These are phyloP conservation scores for Lonchura striata DNA, from an alignment of 2,113 vertebrate genomes.

Conservation along the genomic window DNA sequence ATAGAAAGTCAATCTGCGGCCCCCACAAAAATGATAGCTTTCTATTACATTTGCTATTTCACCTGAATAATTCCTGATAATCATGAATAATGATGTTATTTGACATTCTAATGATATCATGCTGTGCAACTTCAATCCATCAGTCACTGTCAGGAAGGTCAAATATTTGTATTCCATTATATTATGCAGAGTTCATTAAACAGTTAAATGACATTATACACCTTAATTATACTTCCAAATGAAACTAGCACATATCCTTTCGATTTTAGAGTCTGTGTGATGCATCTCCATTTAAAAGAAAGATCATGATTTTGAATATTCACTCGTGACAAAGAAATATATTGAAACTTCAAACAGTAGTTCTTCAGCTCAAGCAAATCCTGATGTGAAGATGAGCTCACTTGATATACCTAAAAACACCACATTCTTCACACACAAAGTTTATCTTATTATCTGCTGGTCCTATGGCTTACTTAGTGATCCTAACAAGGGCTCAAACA, in stretches of 20 bases:
- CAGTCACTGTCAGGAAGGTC: conserved; percentile 81
- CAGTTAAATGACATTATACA: conserved; percentile 74
- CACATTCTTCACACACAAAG: not conserved
- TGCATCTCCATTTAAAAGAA: conserved; percentile 51
- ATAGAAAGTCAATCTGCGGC: conserved; percentile 70
- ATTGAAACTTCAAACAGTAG: not conserved
- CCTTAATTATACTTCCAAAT: conserved; percentile 74
- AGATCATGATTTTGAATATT: conserved; percentile 21
- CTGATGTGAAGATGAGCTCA: not conserved
- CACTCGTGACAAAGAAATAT: not conserved
- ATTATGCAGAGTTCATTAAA: conserved; percentile 76
- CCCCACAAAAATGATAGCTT: conserved; percentile 76
- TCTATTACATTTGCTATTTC: conserved; percentile 78
- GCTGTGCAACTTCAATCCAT: conserved; percentile 78
- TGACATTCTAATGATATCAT: conserved; percentile 80
- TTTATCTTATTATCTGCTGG: not conserved
- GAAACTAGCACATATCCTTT: conserved; percentile 63
- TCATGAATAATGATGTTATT: conserved; percentile 89
- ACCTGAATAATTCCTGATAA: conserved; percentile 83
- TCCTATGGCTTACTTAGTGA: not conserved
- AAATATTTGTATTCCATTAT: conserved; percentile 79
- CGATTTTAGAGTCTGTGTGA: conserved; percentile 38
- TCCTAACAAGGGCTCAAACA: not conserved
- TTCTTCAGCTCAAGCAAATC: not conserved
- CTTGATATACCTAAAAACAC: not conserved